Evolutionary conservation across 2,888 invertebrate species (phyloP).

Genomic region (Trichopoda pennipes): DNA sequence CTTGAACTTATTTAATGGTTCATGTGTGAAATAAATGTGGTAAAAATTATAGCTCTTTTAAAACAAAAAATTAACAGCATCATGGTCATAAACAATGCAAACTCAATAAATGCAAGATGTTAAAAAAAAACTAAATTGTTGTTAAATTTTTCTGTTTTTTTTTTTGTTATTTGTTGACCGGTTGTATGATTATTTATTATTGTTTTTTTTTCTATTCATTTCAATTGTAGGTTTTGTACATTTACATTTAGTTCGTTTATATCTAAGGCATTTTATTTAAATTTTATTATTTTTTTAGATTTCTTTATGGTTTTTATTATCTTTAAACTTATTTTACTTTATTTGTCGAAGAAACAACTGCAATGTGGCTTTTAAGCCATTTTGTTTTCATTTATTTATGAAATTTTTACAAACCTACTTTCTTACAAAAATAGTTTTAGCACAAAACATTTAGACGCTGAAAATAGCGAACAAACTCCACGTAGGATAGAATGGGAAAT

Average conservation of each 20-base stretch:
- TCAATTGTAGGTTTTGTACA: constrained; percentile 34
- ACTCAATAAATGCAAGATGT: constrained; percentile 12
- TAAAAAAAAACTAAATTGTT: background rate
- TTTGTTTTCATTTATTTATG: too few relatives aligned
- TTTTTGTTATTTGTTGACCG: constrained; percentile 10
- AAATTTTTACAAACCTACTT: too few relatives aligned
- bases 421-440: too few relatives aligned
- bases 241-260: constrained; percentile 13
- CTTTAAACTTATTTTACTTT: constrained; percentile 27
- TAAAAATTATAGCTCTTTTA: background rate
- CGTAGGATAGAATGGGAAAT: too few relatives aligned
- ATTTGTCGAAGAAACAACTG: constrained; percentile 8
- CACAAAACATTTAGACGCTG: too few relatives aligned
- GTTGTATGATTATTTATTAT: constrained; percentile 20
- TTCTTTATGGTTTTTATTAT: constrained; percentile 14
- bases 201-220: constrained; percentile 27
- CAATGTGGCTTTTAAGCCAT: background rate
- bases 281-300: background rate
- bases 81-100: constrained; percentile 37
- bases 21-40: constrained; percentile 14
- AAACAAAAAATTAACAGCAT: constrained; percentile 10
- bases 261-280: background rate
- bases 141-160: background rate
- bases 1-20: constrained; percentile 2
- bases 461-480: too few relatives aligned